A percentile compares a stretch with the other conserved stretches of the same genome.
These are phyloP conservation scores for Mystacides longicornis DNA, from an alignment of 2,888 invertebrate genomes.

Conservation along the genomic window DNA sequence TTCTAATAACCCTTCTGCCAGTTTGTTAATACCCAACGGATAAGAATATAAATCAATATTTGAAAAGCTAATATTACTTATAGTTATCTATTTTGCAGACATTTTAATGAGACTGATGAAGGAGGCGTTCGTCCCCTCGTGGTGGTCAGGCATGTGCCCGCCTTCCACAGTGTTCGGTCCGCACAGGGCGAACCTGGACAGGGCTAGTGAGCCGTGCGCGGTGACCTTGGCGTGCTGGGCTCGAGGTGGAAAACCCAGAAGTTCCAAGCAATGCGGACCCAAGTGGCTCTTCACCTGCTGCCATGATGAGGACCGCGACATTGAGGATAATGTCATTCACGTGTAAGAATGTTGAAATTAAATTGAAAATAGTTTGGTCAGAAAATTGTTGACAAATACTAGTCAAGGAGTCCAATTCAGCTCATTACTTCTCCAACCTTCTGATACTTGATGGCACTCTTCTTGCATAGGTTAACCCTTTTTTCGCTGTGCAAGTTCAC, in stretches of 20 bases:
- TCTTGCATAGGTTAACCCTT: no score
- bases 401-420: no score
- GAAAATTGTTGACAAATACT: no score
- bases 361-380: no score
- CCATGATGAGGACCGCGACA: slow-evolving; percentile 11
- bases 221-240: slow-evolving; percentile 69
- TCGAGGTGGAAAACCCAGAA: slow-evolving; percentile 53
- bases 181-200: neutral
- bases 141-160: slow-evolving; percentile 35
- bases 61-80: no score
- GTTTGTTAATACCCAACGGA: no score
- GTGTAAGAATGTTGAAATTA: slow-evolving; percentile 9
- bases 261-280: slow-evolving; percentile 59
- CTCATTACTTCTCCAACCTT: no score
- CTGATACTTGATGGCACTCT: no score
- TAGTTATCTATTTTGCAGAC: slow-evolving; percentile 10
- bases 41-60: no score
- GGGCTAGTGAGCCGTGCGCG: slow-evolving; percentile 54
- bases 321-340: slow-evolving; percentile 17
- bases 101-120: slow-evolving; percentile 20
- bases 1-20: no score
- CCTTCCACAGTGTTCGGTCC: slow-evolving; percentile 49
- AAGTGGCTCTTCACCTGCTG: slow-evolving; percentile 71
- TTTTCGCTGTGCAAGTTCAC: no score
- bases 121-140: slow-evolving; percentile 17